Evolutionary conservation across 30 jellyfish, hydroid and myxozoan species (phyloP).

Genomic region (Aurelia coerulea): DNA sequence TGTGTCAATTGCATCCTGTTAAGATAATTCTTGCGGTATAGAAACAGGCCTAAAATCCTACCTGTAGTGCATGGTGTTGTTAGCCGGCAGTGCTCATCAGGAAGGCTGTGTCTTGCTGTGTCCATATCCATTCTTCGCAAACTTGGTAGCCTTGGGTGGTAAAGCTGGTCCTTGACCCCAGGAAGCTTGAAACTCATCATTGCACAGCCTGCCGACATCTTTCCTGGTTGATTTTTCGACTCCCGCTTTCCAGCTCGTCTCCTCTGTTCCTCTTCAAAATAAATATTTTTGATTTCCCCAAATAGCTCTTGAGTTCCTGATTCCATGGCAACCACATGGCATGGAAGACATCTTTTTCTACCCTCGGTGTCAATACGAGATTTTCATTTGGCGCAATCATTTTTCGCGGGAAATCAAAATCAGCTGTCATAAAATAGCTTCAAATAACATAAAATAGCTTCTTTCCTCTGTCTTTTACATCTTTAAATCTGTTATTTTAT

Average conservation of each 20-base stretch:
- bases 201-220: conserved; percentile 38
- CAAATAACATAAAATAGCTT: too few relatives aligned
- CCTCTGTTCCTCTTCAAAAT: background rate
- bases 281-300: too few relatives aligned
- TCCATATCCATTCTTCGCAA: conserved; percentile 91
- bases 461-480: too few relatives aligned
- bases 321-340: too few relatives aligned
- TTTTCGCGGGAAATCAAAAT: too few relatives aligned
- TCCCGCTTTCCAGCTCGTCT: background rate
- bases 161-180: conserved; percentile 84
- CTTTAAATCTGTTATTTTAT: too few relatives aligned
- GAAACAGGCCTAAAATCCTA: conserved; percentile 8
- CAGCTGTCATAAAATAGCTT: too few relatives aligned
- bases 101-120: conserved; percentile 85
- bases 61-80: conserved; percentile 81
- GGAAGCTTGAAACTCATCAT: conserved; percentile 71
- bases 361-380: too few relatives aligned
- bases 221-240: background rate
- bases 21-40: background rate
- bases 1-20: too few relatives aligned
- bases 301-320: too few relatives aligned
- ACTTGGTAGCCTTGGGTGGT: conserved; percentile 86
- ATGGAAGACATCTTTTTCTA: too few relatives aligned
- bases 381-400: too few relatives aligned
- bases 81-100: conserved; percentile 87